These are phyloP conservation scores for Caerostris darwini DNA, from an alignment of 1,140 invertebrate species.

Conservation along the genomic window DNA sequence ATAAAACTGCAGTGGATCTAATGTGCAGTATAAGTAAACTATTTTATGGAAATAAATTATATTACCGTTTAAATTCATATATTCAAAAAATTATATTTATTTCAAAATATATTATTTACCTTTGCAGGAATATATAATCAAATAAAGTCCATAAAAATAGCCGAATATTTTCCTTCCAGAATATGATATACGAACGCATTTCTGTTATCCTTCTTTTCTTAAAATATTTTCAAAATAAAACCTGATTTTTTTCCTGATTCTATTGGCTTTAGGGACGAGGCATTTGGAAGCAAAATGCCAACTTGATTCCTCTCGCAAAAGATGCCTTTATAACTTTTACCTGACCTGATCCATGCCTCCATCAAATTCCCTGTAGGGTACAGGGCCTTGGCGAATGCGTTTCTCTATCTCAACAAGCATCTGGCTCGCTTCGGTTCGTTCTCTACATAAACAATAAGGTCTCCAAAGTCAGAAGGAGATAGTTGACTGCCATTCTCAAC, in stretches of 20 bases:
- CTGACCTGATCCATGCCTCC: constrained; percentile 43
- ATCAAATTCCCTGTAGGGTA: constrained; percentile 52
- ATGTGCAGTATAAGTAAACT: too few species aligned
- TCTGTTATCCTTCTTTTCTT: not conserved
- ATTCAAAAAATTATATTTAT: too few species aligned
- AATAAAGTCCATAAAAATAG: not conserved
- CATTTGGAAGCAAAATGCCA: not conserved
- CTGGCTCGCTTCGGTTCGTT: not conserved
- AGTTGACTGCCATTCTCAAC: constrained; percentile 51
- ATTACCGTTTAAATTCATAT: too few species aligned
- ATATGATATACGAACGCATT: not conserved
- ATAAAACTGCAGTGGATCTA: too few species aligned
- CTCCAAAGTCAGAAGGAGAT: constrained; percentile 39
- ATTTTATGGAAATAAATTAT: too few species aligned
- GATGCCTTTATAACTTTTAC: constrained; percentile 32
- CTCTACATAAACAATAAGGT: constrained; percentile 69
- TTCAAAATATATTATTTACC: not conserved
- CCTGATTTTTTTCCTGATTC: not conserved
- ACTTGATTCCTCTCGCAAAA: not conserved
- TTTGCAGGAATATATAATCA: not conserved
- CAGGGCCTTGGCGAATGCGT: not conserved
- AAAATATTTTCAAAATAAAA: constrained; percentile 22
- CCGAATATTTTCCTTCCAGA: not conserved
- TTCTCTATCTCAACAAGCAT: constrained; percentile 21
- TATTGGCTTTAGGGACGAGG: not conserved